These are phyloP conservation scores for Phenganax subtilis DNA, from an alignment of 92 coral and sea anemone genomes.

Conservation along the genomic window DNA sequence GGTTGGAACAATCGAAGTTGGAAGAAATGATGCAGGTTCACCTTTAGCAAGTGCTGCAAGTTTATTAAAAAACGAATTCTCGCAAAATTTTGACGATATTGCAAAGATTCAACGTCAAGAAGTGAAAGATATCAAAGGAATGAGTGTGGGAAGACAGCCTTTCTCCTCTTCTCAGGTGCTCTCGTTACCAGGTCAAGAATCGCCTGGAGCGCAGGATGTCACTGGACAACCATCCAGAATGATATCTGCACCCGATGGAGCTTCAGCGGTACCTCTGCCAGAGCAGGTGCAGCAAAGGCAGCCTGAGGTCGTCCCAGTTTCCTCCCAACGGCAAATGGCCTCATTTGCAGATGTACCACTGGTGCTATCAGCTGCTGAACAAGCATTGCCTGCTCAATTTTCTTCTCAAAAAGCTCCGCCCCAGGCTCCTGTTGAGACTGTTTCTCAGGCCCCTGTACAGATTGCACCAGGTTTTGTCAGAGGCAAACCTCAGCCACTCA, in stretches of 20 bases:
- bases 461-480: no score
- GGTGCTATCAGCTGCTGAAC: no score
- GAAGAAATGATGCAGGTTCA: neutral
- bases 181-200: conserved; percentile 14
- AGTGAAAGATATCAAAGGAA: conserved; percentile 39
- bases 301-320: conserved; percentile 30
- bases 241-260: conserved; percentile 36
- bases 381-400: no score
- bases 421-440: no score
- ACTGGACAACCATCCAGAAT: conserved; percentile 23
- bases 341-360: no score
- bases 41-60: conserved; percentile 35
- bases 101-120: conserved; percentile 41
- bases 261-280: conserved; percentile 27
- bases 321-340: neutral
- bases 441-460: no score
- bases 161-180: conserved; percentile 22
- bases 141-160: conserved; percentile 1
- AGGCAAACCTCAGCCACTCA: no score
- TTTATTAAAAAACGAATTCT: conserved; percentile 29
- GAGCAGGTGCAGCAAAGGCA: conserved; percentile 33
- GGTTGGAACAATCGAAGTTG: conserved; percentile 27
- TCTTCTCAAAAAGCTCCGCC: no score
- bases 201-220: conserved; percentile 33
- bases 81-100: conserved; percentile 30